Evolutionary conservation across 1,140 invertebrate genomes (phyloP), one percentile per base, ranked within the genome.

Genomic region (Pseudoatta argentina): DNA sequence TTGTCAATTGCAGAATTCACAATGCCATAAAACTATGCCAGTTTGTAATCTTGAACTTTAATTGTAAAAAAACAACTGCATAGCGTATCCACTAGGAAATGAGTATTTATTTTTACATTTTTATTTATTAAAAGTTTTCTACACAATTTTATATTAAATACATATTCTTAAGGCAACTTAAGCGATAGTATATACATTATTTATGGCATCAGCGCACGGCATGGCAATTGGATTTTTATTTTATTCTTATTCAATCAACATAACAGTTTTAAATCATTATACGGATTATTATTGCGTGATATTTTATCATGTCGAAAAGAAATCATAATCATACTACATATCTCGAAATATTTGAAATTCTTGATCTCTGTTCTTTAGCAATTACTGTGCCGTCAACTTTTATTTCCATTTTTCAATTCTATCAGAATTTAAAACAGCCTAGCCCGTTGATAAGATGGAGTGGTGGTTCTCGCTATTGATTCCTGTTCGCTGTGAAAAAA

Each of bases 401-500:
- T 1, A 1, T 12, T 53, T 14, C 16, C 7, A 14, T 48, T 34
- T 3, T 57, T 44, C 44, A 57, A 57, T 0, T 6, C 8, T 10
- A 55, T 6, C 69, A 12, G 30, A 30, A 73, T 59, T 82, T 72
- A 72, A 61, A 72, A 81, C 18, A 81, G 77, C 14, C 21, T 82
- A 2, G 55, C 5, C 12, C 21, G 67, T 6, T 30, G 3, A 44
- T 53, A 73, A 16, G 34, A n/a, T 7, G 67, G 34, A 4, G 67
- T 59, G 5, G 79, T 82, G 5, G 79, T 82, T 55, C 51, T 73
- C 6, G 16, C 67, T 82, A 73, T 82, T n/a, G 79, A 67, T 30
- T 82, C 79, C 14, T 73, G 53, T 73, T 82, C 79, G 24, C 79
- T 82, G 18, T 71, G 59, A 73, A 82, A 61, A 81, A n/a, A 21